phyloP scores from a whole-genome alignment of 2,888 invertebrate genomes.

The Stratiomys singularior region DNA sequence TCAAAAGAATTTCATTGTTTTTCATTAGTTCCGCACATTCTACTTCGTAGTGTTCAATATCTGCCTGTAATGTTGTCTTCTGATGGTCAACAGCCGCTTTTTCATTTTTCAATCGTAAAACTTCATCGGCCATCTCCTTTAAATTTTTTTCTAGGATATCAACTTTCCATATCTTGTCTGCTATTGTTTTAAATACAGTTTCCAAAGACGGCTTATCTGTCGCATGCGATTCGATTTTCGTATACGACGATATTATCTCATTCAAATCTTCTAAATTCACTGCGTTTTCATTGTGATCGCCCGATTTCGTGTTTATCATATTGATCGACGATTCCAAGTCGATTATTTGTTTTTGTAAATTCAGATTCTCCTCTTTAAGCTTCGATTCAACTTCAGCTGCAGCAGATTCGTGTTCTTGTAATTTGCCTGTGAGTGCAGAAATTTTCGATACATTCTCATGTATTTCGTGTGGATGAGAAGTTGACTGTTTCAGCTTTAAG shows the following conservation, averaged over 20 bases:
- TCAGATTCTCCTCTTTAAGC: conserved; percentile 55
- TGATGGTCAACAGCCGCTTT: conserved; percentile 70
- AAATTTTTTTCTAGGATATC: conserved; percentile 70
- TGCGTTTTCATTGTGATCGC: conserved; percentile 16
- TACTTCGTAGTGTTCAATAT: conserved; percentile 67
- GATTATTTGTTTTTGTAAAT: conserved; percentile 58
- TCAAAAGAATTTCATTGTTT: conserved; percentile 76
- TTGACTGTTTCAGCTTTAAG: not conserved
- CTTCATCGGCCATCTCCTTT: conserved; percentile 69
- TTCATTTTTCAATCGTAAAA: conserved; percentile 62
- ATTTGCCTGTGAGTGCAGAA: conserved; percentile 54
- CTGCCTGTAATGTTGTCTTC: conserved; percentile 65
- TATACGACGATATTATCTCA: conserved; percentile 17
- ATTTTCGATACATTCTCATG: conserved; percentile 45
- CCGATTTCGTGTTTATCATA: conserved; percentile 45
- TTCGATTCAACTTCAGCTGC: conserved; percentile 55
- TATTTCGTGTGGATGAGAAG: not conserved
- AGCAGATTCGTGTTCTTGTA: conserved; percentile 53
- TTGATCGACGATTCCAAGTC: conserved; percentile 60
- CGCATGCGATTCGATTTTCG: conserved; percentile 10
- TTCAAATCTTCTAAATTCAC: conserved; percentile 54
- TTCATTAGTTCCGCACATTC: conserved; percentile 76
- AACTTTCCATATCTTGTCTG: conserved; percentile 71
- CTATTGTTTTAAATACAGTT: conserved; percentile 68
- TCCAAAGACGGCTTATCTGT: conserved; percentile 55